Evolutionary conservation across 2,113 vertebrate genomes (phyloP).

Genomic region (Leptosomus discolor): DNA sequence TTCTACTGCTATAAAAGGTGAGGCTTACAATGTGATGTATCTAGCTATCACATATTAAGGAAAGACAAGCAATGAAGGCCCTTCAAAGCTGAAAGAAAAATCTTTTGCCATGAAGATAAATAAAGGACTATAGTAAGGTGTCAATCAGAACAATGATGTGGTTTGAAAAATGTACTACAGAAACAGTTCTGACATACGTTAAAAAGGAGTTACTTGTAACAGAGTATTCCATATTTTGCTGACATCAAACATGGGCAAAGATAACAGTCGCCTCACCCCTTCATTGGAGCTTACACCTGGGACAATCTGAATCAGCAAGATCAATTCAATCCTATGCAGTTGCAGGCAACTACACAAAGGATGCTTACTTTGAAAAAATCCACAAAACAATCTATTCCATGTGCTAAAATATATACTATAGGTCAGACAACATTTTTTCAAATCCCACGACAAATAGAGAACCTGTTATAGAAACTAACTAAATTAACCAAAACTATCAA

Average conservation of each 20-base stretch:
- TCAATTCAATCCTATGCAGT: neutral
- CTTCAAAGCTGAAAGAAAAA: neutral
- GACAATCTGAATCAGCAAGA: neutral
- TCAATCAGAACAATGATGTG: neutral
- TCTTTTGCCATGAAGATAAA: neutral
- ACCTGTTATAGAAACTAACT: neutral
- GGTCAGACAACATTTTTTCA: neutral
- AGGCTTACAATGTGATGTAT: neutral
- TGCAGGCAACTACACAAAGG: neutral
- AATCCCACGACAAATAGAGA: neutral
- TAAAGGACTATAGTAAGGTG: neutral
- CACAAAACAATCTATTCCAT: neutral
- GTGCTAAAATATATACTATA: neutral
- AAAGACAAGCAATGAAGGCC: neutral
- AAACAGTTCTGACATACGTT: neutral
- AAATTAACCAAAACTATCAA: neutral
- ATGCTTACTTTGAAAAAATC: rapidly evolving
- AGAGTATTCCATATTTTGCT: neutral
- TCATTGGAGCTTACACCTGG: neutral
- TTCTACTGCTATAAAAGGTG: neutral
- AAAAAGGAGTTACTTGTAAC: neutral
- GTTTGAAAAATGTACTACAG: neutral
- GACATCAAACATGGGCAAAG: neutral
- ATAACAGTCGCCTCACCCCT: neutral
- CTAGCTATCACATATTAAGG: neutral